Base-by-base conservation (phyloP, 2,888 invertebrate genomes). In the Choreutis nemorana region DNA sequence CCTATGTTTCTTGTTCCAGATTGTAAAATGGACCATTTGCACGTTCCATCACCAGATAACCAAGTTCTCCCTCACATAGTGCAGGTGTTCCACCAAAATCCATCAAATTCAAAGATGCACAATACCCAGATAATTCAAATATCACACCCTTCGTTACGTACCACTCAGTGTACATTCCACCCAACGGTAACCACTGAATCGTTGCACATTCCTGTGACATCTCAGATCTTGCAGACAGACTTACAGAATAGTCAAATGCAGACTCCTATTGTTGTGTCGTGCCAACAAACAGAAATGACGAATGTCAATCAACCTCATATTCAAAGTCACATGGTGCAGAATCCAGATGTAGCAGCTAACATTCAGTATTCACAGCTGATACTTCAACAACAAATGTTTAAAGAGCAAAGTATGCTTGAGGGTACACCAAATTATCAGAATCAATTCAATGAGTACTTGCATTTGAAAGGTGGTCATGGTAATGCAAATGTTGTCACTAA, bases 251-350 rank as follows among this genome's bases (percentile, higher is more conserved):
- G 48, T 12, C 45, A 50, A 10, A 39, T 55, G 8, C 26, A 14
- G 31, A 51, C 70, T 34, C 49, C 64, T 67, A 55, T 72, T 14
- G 59, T 73, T 0, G 61, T 75, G 66, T 66, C 72, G 0, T 71
- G 68, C 33, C 66, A 66, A 34, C 72, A 67, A 40, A 44, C 53
- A 2, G 63, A 70, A 16, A 35, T 72, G 21, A 67, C 66, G 34
- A 55, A 45, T 26, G 43, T 62, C 9, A n/a, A n/a, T n/a, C 46
- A 44, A 23, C 34, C 37, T 4, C 43, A 43, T 26, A 43, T 48
- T 25, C 45, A 44, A 23, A 36, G 45, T 0, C 50, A 48, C 27
- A 35, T 45, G 2, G 21, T 24, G 4, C 14, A 13, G 24, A n/a
- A n/a, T n/a, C n/a, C n/a, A n/a, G n/a, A n/a, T n/a, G n/a, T n/a